phyloP scores from a whole-genome alignment of 2,888 invertebrate species.

The Aphidoletes aphidimyza region DNA sequence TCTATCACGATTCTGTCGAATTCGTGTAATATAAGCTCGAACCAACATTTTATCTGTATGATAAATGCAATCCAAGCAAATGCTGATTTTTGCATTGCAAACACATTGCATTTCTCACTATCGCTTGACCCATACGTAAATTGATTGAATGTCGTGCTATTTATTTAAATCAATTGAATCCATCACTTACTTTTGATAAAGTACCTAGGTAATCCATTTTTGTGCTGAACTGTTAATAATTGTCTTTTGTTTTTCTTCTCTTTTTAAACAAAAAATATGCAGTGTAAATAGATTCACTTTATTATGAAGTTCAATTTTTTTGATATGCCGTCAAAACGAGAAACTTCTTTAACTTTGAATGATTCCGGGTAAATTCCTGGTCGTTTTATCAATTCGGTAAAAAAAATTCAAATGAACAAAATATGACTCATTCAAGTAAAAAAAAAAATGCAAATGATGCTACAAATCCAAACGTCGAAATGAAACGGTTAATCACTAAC shows the following conservation, averaged over 20 bases:
- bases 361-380: background rate
- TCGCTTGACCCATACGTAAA: background rate
- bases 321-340: background rate
- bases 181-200: conserved; percentile 54
- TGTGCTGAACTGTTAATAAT: background rate
- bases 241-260: background rate
- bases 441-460: background rate
- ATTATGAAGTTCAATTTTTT: background rate
- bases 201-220: conserved; percentile 47
- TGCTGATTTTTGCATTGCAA: background rate
- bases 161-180: background rate
- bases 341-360: background rate
- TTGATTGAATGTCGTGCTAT: background rate
- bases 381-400: conserved; percentile 2
- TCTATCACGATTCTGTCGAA: background rate
- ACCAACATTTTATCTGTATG: background rate
- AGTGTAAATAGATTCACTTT: background rate
- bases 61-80: background rate
- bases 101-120: background rate
- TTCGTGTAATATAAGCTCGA: background rate
- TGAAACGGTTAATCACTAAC: conserved; percentile 47
- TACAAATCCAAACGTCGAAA: background rate
- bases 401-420: background rate
- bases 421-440: background rate
- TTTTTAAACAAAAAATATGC: too few relatives aligned